Conservation (phyloP, 2,797 vertebrate genomes). For the Choloepus didactylus region DNA sequence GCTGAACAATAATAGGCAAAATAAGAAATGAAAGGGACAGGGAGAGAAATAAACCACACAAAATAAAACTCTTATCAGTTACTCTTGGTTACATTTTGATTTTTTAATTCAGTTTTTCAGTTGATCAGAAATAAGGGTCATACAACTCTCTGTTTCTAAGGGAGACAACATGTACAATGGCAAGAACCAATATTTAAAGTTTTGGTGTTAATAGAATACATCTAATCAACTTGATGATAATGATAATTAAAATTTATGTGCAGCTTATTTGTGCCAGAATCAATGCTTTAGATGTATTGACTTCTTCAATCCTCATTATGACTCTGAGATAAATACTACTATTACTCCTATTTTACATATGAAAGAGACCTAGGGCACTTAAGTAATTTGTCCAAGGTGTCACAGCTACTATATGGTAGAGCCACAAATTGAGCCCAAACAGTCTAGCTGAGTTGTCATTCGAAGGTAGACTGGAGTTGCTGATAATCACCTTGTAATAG, state of each 20-base stretch:
- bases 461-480: not conserved
- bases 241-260: not conserved
- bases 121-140: not conserved
- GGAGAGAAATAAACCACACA: not conserved
- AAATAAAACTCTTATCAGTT: constrained; percentile 49
- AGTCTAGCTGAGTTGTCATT: not conserved
- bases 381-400: not conserved
- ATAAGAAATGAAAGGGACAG: constrained; percentile 57
- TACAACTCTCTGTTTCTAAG: not conserved
- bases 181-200: not conserved
- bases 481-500: not conserved
- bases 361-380: constrained; percentile 32
- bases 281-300: not conserved
- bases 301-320: not conserved
- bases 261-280: not conserved
- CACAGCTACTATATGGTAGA: not conserved
- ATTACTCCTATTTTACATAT: not conserved
- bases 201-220: not conserved
- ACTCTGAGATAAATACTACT: not conserved
- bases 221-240: constrained; percentile 1
- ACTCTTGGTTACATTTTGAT: constrained; percentile 12
- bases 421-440: not conserved
- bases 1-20: constrained; percentile 80
- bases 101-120: not conserved
- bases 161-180: not conserved